Evolutionary conservation across 2,797 vertebrate genomes (phyloP), one percentile per base, ranked within the genome.

Genomic region (Smutsia gigantea): DNA sequence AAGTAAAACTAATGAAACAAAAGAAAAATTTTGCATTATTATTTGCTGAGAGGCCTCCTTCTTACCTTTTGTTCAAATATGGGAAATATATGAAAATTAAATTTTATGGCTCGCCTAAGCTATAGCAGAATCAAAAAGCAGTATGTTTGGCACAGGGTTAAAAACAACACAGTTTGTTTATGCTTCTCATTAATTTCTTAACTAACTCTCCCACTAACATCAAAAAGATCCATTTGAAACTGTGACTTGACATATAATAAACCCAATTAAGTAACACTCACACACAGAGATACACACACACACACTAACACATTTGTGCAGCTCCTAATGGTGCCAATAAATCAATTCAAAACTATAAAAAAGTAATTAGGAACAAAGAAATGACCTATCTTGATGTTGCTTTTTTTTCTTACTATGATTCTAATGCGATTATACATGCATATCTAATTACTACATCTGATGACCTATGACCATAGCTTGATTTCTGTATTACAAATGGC

Each of bases 381-480:
- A 92, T 97, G 71, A 94, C 94, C 91, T 97, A 94, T 98, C 89
- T 97, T 91, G 83, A 97, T 97, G 96, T 34, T 93, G 79, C 86
- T 92, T 88, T 96, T 98, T 46, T 97, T 97, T 95, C 92, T 97
- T 97, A 98, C 96, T 98, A 98, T 98, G 95, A 98, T 96, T 98
- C 96, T 98, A 98, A 98, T 86, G 87, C 68, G 90, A 98, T 98
- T 98, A 98, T 96, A 97, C 92, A 98, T 97, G 97, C 98, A 97
- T 98, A 98, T 97, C 97, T 98, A 98, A 98, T 98, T 98, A 97
- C 93, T 98, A 90, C 95, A 97, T 98, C 97, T 96, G 98, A 97
- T 98, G 98, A 98, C 98, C 98, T 98, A 96, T 93, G 90, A 81
- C 97, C 96, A 97, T 97, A 92, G 86, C 97, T 97, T 87, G 97